These are phyloP conservation scores for Lagopus leucura DNA, from an alignment of 2,113 vertebrate genomes.

Conservation along the genomic window DNA sequence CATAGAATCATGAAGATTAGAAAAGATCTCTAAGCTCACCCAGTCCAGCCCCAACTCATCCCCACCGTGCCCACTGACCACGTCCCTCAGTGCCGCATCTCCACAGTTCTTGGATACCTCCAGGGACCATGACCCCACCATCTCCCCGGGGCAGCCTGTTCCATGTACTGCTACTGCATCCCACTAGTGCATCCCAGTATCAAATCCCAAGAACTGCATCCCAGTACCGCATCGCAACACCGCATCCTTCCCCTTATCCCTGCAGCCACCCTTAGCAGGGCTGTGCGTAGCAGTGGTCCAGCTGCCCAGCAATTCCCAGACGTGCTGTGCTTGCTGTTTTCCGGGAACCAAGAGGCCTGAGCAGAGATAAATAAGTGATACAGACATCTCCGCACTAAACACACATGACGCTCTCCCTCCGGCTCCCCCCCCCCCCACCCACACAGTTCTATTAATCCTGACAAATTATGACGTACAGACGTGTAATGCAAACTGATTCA, in stretches of 20 bases:
- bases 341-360: slow-evolving; percentile 47
- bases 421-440: slow-evolving; percentile 8
- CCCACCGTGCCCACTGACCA: too few relatives aligned
- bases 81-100: too few relatives aligned
- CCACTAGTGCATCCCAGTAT: too few relatives aligned
- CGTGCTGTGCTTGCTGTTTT: slow-evolving; percentile 48
- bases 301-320: slow-evolving; percentile 54
- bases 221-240: background rate
- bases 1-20: too few relatives aligned
- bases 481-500: slow-evolving; percentile 87
- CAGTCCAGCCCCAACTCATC: too few relatives aligned
- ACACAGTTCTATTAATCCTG: slow-evolving; percentile 83
- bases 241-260: accelerated
- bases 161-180: too few relatives aligned
- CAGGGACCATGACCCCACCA: too few relatives aligned
- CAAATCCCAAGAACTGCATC: background rate
- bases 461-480: slow-evolving; percentile 87
- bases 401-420: slow-evolving; percentile 53
- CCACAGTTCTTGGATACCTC: too few relatives aligned
- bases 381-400: slow-evolving; percentile 73
- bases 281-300: accelerated
- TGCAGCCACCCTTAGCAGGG: background rate
- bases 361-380: slow-evolving; percentile 72
- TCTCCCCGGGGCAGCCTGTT: too few relatives aligned
- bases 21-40: too few relatives aligned